A percentile compares a stretch with the other conserved stretches of the same genome.
Conservation (phyloP, 2,888 invertebrate species). For the Dicyrtoma fusca region DNA sequence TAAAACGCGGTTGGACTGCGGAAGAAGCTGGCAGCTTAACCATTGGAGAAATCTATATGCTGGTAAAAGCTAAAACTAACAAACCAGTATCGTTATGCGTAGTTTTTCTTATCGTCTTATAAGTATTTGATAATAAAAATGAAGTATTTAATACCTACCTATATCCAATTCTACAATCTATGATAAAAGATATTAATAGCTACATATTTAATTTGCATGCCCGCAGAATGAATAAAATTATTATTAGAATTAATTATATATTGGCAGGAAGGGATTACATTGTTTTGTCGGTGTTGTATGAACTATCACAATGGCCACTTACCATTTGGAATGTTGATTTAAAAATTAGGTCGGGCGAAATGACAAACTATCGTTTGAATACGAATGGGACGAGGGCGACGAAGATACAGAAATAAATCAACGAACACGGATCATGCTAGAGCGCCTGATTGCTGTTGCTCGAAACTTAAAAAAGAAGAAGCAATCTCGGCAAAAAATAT, state of each 20-base stretch:
- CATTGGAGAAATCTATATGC: slow-evolving; percentile 38
- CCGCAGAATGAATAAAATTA: too few species aligned
- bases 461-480: slow-evolving; percentile 53
- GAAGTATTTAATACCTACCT: slow-evolving; percentile 1
- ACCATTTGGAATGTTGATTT: slow-evolving; percentile 2
- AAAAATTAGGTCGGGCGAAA: slow-evolving; percentile 59
- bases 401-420: slow-evolving; percentile 40
- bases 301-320: too few species aligned
- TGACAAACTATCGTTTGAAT: slow-evolving; percentile 60
- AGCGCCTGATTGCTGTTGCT: slow-evolving; percentile 44
- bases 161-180: too few species aligned
- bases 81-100: not conserved
- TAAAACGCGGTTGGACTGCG: slow-evolving; percentile 76
- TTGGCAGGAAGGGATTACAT: too few species aligned
- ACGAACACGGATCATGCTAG: slow-evolving; percentile 43
- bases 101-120: not conserved
- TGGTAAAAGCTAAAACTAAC: slow-evolving; percentile 24
- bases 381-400: slow-evolving; percentile 59
- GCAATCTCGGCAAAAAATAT: slow-evolving; percentile 38
- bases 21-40: slow-evolving; percentile 77
- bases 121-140: too few species aligned
- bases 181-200: too few species aligned
- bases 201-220: too few species aligned
- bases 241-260: too few species aligned
- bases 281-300: too few species aligned